Conservation (phyloP, 2,888 invertebrate genomes). For the Lepidocyrtinus sp. region DNA sequence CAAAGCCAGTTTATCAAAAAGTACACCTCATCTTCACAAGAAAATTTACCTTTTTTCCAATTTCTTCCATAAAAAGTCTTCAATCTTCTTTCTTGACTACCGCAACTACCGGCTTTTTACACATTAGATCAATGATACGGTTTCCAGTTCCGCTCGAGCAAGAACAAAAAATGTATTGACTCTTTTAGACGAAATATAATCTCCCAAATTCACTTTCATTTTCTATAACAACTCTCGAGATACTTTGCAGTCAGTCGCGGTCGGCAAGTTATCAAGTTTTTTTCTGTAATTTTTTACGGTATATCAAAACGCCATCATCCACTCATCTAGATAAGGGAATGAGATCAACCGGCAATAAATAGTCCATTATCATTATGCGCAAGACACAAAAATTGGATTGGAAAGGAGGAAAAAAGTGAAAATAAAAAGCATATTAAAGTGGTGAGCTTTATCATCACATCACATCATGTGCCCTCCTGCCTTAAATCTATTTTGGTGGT, state of each 20-base stretch:
- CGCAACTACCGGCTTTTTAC: not conserved
- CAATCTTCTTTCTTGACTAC: not conserved
- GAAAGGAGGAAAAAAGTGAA: constrained; percentile 19
- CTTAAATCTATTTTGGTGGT: too few relatives aligned
- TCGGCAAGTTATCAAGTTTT: constrained; percentile 25
- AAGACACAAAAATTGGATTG: constrained; percentile 16
- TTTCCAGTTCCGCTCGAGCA: not conserved
- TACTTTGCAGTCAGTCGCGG: too few relatives aligned
- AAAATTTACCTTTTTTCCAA: not conserved
- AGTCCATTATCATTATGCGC: not conserved
- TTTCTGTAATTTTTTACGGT: constrained; percentile 6
- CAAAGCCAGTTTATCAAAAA: not conserved
- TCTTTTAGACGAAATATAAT: not conserved
- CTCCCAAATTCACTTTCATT: constrained; percentile 43
- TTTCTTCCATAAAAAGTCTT: not conserved
- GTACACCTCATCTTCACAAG: not conserved
- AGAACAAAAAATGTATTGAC: constrained; percentile 6
- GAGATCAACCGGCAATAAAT: not conserved
- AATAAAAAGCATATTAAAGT: constrained; percentile 54
- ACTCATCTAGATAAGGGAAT: not conserved
- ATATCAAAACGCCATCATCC: not conserved
- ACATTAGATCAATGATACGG: constrained; percentile 55
- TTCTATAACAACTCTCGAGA: constrained; percentile 29
- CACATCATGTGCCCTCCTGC: constrained; percentile 28
- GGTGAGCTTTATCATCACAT: constrained; percentile 44